Conservation (phyloP, 2,888 invertebrate species). For the Coleophora deauratella region DNA sequence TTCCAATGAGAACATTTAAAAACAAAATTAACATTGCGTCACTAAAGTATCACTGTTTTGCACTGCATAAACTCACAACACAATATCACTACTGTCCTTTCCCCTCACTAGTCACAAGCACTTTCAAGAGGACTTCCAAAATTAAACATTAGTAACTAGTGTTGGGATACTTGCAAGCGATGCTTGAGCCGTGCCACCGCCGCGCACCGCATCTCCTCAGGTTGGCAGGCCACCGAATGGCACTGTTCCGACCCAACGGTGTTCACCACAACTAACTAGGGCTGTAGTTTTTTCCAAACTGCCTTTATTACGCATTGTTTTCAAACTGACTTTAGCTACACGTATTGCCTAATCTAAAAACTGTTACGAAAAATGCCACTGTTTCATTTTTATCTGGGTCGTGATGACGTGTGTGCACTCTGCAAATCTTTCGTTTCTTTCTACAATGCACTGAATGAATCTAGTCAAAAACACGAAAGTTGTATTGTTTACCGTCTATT, state of each 20-base stretch:
- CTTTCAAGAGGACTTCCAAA: too few relatives aligned
- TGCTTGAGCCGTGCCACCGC: conserved; percentile 47
- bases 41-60: too few relatives aligned
- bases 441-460: too few relatives aligned
- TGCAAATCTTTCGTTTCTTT: too few relatives aligned
- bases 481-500: too few relatives aligned
- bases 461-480: too few relatives aligned
- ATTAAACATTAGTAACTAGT: too few relatives aligned
- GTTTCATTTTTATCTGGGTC: conserved; percentile 27
- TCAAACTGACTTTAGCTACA: conserved; percentile 24
- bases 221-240: conserved; percentile 31
- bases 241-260: conserved; percentile 50
- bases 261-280: conserved; percentile 53
- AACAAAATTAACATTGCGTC: too few relatives aligned
- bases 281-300: conserved; percentile 47
- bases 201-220: conserved; percentile 58
- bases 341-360: conserved; percentile 37
- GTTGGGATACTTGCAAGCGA: conserved; percentile 59
- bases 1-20: too few relatives aligned
- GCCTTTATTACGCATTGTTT: conserved; percentile 62
- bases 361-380: conserved; percentile 34
- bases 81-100: too few relatives aligned
- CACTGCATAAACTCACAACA: too few relatives aligned
- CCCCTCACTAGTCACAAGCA: too few relatives aligned
- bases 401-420: conserved; percentile 5